Evolutionary conservation across 1,140 invertebrate genomes (phyloP).

Genomic region (Drosophila pectinifera): DNA sequence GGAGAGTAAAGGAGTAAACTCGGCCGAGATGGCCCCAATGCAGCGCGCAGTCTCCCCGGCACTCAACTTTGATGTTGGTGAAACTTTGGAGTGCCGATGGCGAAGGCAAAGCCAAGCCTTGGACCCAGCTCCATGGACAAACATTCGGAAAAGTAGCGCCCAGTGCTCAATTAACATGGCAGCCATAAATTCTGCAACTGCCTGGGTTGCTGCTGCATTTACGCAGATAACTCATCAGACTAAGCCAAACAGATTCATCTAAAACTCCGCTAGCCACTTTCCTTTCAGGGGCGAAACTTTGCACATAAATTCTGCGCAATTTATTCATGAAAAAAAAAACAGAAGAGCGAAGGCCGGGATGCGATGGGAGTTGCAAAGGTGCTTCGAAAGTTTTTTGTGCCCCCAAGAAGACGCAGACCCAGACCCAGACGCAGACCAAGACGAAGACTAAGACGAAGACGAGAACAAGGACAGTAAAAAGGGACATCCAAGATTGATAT

Average conservation of each 20-base stretch:
- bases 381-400: slow-evolving; percentile 55
- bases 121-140: slow-evolving; percentile 13
- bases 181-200: slow-evolving; percentile 70
- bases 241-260: slow-evolving; percentile 83
- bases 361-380: slow-evolving; percentile 60
- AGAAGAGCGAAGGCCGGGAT: slow-evolving; percentile 4
- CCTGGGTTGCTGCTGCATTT: slow-evolving; percentile 63
- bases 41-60: slow-evolving; percentile 23
- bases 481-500: slow-evolving; percentile 77
- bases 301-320: slow-evolving; percentile 82
- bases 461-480: slow-evolving; percentile 31
- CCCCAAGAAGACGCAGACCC: slow-evolving; percentile 23
- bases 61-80: slow-evolving; percentile 43
- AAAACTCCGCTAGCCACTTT: slow-evolving; percentile 81
- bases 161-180: slow-evolving; percentile 78
- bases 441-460: slow-evolving; percentile 10
- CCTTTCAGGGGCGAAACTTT: slow-evolving; percentile 71
- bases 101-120: slow-evolving; percentile 1
- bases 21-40: slow-evolving; percentile 17
- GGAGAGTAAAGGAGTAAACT: not conserved
- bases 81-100: slow-evolving; percentile 36
- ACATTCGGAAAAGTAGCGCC: slow-evolving; percentile 49
- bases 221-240: slow-evolving; percentile 81
- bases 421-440: slow-evolving; percentile 29
- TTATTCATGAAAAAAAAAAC: slow-evolving; percentile 74